A percentile compares a stretch with the other conserved stretches of the same genome.
Evolutionary conservation across 2,888 invertebrate genomes (phyloP).

Genomic region (Euplexia lucipara): DNA sequence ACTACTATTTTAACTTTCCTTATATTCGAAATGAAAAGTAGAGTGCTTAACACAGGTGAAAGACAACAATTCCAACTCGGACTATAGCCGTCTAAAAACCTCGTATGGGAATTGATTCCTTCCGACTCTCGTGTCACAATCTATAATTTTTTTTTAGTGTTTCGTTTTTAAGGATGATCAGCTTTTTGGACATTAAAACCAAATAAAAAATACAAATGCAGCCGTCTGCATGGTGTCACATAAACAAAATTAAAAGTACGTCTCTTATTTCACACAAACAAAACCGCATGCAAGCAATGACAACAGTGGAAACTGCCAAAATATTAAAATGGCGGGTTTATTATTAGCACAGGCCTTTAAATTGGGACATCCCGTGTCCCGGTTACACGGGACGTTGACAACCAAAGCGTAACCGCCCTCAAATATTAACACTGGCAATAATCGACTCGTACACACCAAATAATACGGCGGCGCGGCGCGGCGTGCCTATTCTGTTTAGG

Average conservation of each 20-base stretch:
- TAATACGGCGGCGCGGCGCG: slow-evolving; percentile 6
- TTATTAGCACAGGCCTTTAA: slow-evolving; percentile 37
- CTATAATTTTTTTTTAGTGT: no score
- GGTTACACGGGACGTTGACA: slow-evolving; percentile 40
- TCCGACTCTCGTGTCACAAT: no score
- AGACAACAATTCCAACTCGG: no score
- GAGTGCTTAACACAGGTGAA: no score
- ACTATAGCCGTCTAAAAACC: no score
- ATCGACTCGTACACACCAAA: slow-evolving; percentile 42
- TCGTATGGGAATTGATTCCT: no score
- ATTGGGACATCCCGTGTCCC: slow-evolving; percentile 46
- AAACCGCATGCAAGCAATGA: slow-evolving; percentile 5
- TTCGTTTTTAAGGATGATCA: no score
- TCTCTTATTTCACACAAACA: not conserved
- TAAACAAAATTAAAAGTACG: slow-evolving; percentile 1
- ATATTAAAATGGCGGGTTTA: slow-evolving; percentile 30
- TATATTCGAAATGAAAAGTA: no score
- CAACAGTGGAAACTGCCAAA: slow-evolving; percentile 21
- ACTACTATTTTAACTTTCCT: no score
- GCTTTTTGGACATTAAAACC: no score
- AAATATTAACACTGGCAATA: slow-evolving; percentile 56
- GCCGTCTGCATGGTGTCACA: not conserved
- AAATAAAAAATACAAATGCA: slow-evolving; percentile 8
- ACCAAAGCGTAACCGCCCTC: slow-evolving; percentile 30
- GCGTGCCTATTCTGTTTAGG: no score